These are phyloP conservation scores for Cataglyphis albicans DNA, from an alignment of 2,888 invertebrate species.

Conservation along the genomic window DNA sequence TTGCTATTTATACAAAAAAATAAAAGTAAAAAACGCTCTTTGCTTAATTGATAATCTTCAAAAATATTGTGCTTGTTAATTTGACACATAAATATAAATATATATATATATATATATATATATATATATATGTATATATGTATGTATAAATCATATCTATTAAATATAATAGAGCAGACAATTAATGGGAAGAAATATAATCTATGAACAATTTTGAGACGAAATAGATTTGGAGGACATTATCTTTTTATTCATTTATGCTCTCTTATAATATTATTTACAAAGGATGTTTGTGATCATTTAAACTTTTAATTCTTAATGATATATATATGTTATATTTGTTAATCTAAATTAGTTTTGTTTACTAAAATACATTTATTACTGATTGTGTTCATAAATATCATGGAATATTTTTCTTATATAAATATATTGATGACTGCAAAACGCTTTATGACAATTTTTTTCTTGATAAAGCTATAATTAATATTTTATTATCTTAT, in stretches of 20 bases:
- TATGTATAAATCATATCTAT: conserved; percentile 32
- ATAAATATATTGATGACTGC: conserved; percentile 6
- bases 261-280: conserved; percentile 8
- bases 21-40: conserved; percentile 6
- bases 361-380: conserved; percentile 14
- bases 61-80: conserved; percentile 13
- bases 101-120: too few species aligned
- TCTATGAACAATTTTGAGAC: not conserved
- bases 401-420: conserved; percentile 12
- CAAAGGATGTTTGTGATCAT: not conserved
- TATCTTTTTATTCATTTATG: not conserved
- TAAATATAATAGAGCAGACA: conserved; percentile 30
- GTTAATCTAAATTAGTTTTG: conserved; percentile 8
- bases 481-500: conserved; percentile 3
- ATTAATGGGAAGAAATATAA: conserved; percentile 15
- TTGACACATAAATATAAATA: not conserved
- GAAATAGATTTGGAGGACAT: conserved; percentile 11
- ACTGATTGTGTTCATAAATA: conserved; percentile 15
- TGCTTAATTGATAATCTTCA: conserved; percentile 5
- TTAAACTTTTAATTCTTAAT: not conserved
- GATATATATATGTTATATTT: not conserved
- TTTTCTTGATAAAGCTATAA: not conserved
- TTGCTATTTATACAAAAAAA: not conserved
- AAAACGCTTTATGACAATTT: not conserved
- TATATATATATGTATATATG: not conserved